Conservation (phyloP, 2,113 vertebrate genomes). For the Hypomesus transpacificus region DNA sequence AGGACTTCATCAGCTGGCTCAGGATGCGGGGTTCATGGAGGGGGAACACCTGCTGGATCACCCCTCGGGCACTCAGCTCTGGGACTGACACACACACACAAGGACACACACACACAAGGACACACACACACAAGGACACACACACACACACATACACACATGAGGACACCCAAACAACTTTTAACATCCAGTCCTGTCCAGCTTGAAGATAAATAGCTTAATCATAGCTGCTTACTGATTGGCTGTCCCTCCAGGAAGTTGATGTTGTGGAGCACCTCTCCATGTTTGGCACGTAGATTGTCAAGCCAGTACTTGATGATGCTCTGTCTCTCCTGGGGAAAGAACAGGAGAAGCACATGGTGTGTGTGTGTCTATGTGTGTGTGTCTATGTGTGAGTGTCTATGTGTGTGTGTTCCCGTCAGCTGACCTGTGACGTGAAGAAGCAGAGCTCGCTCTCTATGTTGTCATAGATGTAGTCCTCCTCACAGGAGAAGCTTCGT, state of each 20-base stretch:
- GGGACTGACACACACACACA: constrained; percentile 72
- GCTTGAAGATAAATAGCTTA: too few species aligned
- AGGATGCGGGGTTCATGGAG: constrained; percentile 94
- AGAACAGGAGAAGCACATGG: background rate
- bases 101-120: too few species aligned
- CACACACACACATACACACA: too few species aligned
- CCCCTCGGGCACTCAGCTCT: constrained; percentile 85
- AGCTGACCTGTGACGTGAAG: constrained; percentile 91
- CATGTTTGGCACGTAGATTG: constrained; percentile 91
- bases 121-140: too few species aligned
- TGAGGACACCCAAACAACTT: too few species aligned
- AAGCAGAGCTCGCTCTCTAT: constrained; percentile 92
- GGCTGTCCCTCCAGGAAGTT: constrained; percentile 96
- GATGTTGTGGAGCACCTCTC: constrained; percentile 91
- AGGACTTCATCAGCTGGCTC: constrained; percentile 92
- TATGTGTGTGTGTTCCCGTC: too few species aligned
- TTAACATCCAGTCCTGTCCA: too few species aligned
- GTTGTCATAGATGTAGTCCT: constrained; percentile 96
- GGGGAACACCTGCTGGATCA: constrained; percentile 94
- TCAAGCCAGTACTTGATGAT: constrained; percentile 96
- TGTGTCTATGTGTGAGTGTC: too few species aligned
- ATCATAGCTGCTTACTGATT: constrained; percentile 75
- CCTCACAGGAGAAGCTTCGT: constrained; percentile 88
- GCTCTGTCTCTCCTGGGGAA: constrained; percentile 87
- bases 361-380: background rate